Evolutionary conservation across 2,888 invertebrate species (phyloP).

Genomic region (Aleiodes testaceus): DNA sequence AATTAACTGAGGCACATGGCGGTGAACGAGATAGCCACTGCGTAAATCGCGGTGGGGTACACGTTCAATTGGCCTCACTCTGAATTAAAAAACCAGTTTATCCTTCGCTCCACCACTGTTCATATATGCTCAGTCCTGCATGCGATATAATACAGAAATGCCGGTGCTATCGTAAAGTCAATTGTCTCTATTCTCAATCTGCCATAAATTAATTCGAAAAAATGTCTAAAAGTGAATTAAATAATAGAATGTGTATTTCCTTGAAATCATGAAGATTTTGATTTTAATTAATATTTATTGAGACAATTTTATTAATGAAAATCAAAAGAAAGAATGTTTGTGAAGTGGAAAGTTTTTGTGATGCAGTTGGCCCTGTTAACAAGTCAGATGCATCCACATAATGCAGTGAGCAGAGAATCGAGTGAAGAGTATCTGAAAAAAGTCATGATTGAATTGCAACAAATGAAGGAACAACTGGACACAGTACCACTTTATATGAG

Average conservation of each 20-base stretch:
- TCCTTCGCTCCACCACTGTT: constrained; percentile 31
- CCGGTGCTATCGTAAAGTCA: constrained; percentile 5
- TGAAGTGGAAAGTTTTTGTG: constrained; percentile 39
- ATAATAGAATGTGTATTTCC: no score
- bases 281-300: background rate
- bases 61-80: constrained; percentile 46
- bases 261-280: no score
- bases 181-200: background rate
- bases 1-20: constrained; percentile 19
- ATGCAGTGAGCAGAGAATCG: constrained; percentile 55
- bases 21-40: constrained; percentile 19
- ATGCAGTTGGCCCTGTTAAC: constrained; percentile 44
- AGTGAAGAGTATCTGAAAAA: constrained; percentile 63
- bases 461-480: constrained; percentile 54
- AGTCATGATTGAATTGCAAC: constrained; percentile 61
- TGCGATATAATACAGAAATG: constrained; percentile 14
- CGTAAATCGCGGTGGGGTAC: constrained; percentile 46
- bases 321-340: background rate
- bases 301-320: background rate
- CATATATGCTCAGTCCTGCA: constrained; percentile 44
- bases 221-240: no score
- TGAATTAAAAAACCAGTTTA: constrained; percentile 54
- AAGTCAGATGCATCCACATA: constrained; percentile 1
- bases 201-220: constrained; percentile 9
- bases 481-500: constrained; percentile 37